Conservation (phyloP, 2,888 invertebrate species). For the Tinea pellionella region DNA sequence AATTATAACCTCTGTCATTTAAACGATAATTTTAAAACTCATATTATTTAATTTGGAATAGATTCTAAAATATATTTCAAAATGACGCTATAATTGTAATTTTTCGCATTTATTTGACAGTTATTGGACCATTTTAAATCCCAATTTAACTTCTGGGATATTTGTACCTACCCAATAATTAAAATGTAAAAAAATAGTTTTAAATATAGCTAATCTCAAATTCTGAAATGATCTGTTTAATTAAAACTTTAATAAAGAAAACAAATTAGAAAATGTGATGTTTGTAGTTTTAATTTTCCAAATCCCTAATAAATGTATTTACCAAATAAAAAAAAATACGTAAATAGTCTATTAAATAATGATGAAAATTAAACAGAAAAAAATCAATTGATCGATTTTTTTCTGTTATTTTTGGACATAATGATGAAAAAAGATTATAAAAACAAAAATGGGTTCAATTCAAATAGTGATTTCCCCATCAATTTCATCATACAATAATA, state of each 20-base stretch:
- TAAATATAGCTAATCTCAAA: not conserved
- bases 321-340: not conserved
- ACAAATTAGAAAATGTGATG: not conserved
- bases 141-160: not conserved
- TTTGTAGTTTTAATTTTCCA: not conserved
- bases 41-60: too few species aligned
- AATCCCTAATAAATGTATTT: not conserved
- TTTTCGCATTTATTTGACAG: not conserved
- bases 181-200: not conserved
- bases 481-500: too few species aligned
- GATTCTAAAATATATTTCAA: too few species aligned
- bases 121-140: not conserved
- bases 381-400: too few species aligned
- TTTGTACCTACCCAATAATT: not conserved
- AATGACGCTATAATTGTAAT: not conserved
- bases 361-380: too few species aligned
- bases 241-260: not conserved
- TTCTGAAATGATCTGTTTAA: not conserved
- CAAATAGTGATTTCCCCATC: too few species aligned
- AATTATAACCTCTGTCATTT: too few species aligned
- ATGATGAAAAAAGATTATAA: too few species aligned
- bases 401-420: too few species aligned
- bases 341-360: not conserved
- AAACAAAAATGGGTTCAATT: too few species aligned
- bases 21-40: too few species aligned